phyloP scores from a whole-genome alignment of 2,797 vertebrate species.

The Salmo trutta region DNA sequence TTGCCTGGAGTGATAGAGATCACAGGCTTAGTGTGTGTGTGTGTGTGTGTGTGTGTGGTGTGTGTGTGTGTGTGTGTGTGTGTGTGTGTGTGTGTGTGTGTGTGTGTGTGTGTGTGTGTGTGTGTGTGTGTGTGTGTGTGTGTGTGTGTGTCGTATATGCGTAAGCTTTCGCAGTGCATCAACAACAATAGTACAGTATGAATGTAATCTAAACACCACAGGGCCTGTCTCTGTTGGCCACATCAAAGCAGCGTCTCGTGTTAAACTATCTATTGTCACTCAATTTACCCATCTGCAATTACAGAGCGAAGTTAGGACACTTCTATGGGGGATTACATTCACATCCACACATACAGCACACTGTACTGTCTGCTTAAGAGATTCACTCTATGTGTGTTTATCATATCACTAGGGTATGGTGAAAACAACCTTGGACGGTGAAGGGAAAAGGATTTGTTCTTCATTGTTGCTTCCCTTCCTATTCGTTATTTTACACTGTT shows the following conservation, averaged over 20 bases:
- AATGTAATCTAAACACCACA: conserved; percentile 29
- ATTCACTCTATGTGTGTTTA: neutral
- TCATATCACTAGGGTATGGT: too few relatives aligned
- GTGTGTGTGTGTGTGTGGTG: conserved; percentile 18
- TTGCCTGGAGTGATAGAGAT: conserved; percentile 30
- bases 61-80: conserved; percentile 2
- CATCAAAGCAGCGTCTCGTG: conserved; percentile 29
- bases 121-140: conserved; percentile 7
- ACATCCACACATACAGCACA: conserved; percentile 22
- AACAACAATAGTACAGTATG: conserved; percentile 43
- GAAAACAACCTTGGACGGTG: too few relatives aligned
- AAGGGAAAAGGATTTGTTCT: too few relatives aligned
- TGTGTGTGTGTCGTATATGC: conserved; percentile 6
- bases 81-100: neutral
- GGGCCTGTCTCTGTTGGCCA: conserved; percentile 9
- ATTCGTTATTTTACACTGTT: too few relatives aligned
- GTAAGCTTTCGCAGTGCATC: neutral
- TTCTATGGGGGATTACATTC: conserved; percentile 7
- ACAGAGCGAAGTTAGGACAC: neutral
- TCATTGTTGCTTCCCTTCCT: too few relatives aligned
- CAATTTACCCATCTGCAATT: neutral
- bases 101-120: conserved; percentile 9
- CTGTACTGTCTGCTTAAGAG: conserved; percentile 15
- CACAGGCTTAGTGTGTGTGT: conserved; percentile 5
- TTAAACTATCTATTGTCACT: conserved; percentile 20